These are phyloP conservation scores for Cyprinodon diabolis DNA, from an alignment of 2,797 vertebrate genomes.

Conservation along the genomic window DNA sequence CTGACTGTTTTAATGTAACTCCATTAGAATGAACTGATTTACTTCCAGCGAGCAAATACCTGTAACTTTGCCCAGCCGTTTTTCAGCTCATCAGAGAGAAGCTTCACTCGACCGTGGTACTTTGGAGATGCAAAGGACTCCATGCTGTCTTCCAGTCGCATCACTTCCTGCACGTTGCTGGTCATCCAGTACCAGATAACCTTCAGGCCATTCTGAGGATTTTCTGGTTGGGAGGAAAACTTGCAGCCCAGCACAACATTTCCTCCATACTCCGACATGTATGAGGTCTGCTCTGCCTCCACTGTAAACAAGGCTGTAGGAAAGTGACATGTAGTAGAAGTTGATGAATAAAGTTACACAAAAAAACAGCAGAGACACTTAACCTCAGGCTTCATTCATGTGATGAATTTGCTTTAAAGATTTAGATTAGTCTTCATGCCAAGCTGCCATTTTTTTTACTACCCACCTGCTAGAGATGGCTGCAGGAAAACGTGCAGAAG, in stretches of 20 bases:
- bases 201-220: conserved; percentile 54
- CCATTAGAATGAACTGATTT: background rate
- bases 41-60: conserved; percentile 59
- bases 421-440: background rate
- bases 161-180: conserved; percentile 60
- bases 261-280: conserved; percentile 74
- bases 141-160: conserved; percentile 60
- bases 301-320: conserved; percentile 85
- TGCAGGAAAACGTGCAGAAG: conserved; percentile 57
- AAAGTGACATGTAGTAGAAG: conserved; percentile 4
- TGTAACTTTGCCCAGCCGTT: conserved; percentile 81
- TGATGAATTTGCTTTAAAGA: background rate
- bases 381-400: background rate
- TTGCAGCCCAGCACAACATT: conserved; percentile 86
- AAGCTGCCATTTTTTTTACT: background rate
- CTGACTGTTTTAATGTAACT: background rate
- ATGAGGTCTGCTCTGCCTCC: conserved; percentile 70
- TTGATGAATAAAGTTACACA: background rate
- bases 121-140: conserved; percentile 61
- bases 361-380: background rate
- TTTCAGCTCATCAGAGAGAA: conserved; percentile 80
- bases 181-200: conserved; percentile 79
- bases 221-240: conserved; percentile 75
- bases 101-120: conserved; percentile 74
- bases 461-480: conserved; percentile 64